Evolutionary conservation across 2,888 invertebrate species (phyloP).

Genomic region (Pediacus dermestoides): DNA sequence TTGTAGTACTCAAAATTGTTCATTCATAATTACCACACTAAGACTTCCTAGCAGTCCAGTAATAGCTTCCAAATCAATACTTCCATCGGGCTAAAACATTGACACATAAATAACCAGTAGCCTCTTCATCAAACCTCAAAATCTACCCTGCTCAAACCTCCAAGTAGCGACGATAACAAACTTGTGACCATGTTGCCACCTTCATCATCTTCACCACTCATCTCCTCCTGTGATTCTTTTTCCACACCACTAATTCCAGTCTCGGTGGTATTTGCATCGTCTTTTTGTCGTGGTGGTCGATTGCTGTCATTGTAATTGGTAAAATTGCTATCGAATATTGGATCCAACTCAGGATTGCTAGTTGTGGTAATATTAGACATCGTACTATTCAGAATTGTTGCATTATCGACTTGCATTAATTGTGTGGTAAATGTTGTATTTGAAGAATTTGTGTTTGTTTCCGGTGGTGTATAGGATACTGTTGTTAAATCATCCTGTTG

Average conservation of each 20-base stretch:
- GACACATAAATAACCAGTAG: conserved; percentile 2
- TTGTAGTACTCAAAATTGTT: conserved; percentile 3
- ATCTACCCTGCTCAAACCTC: conserved; percentile 45
- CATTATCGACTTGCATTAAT: no score
- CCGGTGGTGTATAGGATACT: no score
- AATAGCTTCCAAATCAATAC: conserved; percentile 48
- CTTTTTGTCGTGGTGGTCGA: conserved; percentile 27
- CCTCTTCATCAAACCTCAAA: neutral
- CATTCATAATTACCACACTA: conserved; percentile 46
- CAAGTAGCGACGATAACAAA: conserved; percentile 45
- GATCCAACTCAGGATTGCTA: neutral
- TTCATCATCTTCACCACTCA: conserved; percentile 40
- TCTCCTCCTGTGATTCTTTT: conserved; percentile 29
- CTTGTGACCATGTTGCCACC: conserved; percentile 44
- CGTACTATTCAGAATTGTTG: no score
- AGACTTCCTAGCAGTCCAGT: conserved; percentile 46
- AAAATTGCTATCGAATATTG: neutral
- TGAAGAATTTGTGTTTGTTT: no score
- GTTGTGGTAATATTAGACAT: neutral
- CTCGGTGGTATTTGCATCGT: conserved; percentile 9
- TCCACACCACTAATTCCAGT: conserved; percentile 12
- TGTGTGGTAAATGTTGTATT: no score
- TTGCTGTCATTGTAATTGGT: conserved; percentile 10
- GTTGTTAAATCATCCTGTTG: no score
- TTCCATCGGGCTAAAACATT: conserved; percentile 45